Conservation (phyloP, 2,888 invertebrate species). For the Amiota communis region DNA sequence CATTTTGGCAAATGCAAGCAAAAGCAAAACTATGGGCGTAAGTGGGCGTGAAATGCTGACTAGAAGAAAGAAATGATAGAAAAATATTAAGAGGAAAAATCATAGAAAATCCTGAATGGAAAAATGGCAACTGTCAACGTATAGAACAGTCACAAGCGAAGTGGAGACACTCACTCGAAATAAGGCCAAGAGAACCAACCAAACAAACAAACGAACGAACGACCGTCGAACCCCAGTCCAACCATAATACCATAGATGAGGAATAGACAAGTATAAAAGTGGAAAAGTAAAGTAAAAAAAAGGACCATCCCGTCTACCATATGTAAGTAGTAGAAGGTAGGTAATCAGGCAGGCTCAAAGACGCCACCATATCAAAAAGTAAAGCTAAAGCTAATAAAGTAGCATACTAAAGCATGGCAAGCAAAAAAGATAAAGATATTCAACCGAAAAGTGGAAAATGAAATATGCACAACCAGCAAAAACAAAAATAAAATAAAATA, state of each 20-base stretch:
- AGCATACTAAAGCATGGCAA: background rate
- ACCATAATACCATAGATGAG: too few species aligned
- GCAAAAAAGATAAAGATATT: too few species aligned
- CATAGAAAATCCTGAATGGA: too few species aligned
- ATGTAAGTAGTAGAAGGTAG: too few species aligned
- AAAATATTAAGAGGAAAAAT: too few species aligned
- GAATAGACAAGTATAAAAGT: slow-evolving; percentile 35
- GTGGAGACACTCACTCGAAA: slow-evolving; percentile 33
- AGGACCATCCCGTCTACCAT: background rate
- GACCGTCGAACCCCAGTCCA: too few species aligned
- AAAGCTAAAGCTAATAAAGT: slow-evolving; percentile 8
- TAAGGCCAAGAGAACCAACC: too few species aligned
- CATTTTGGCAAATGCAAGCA: slow-evolving; percentile 7
- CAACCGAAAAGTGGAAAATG: slow-evolving; percentile 9
- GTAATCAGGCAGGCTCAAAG: background rate
- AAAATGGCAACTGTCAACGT: too few species aligned
- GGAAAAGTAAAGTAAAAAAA: slow-evolving; percentile 15
- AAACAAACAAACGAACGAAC: background rate
- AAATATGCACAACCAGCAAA: slow-evolving; percentile 1
- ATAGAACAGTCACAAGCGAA: too few species aligned
- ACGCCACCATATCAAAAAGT: background rate
- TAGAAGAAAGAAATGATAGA: too few species aligned
- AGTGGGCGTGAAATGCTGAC: too few species aligned
- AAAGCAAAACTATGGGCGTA: background rate
- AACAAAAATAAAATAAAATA: background rate